Evolutionary conservation across 92 coral and sea anemone species (phyloP), one percentile per base, ranked within the genome.

Genomic region (Heliopora coerulea): DNA sequence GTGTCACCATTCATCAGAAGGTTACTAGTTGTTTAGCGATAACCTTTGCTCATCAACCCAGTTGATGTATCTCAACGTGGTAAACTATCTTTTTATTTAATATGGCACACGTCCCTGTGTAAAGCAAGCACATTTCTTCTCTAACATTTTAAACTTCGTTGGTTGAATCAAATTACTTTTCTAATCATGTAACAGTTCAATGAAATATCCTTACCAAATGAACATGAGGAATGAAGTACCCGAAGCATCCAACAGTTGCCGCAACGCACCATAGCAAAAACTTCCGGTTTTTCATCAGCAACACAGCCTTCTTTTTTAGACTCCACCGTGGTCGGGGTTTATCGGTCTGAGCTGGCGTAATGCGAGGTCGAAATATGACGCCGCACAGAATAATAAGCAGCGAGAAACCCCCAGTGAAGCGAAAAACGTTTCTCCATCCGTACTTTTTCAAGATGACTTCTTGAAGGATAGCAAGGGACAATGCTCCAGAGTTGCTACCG

Each of bases 161-260:
- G n/a, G n/a, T n/a, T n/a, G n/a, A n/a, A n/a, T n/a, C n/a, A n/a
- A n/a, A n/a, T n/a, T n/a, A n/a, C n/a, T n/a, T n/a, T n/a, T n/a
- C n/a, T n/a, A n/a, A n/a, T n/a, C n/a, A n/a, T n/a, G n/a, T n/a
- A n/a, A n/a, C n/a, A n/a, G n/a, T n/a, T n/a, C n/a, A n/a, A n/a
- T n/a, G n/a, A n/a, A n/a, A n/a, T n/a, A n/a, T n/a, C n/a, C 82
- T 44, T 83, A 95, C 99, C 95, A 95, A 49, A 62, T 95, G 90
- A 20, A 90, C 91, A 65, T 87, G 99, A 10, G 99, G 99, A 50
- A 90, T 89, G 29, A 95, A 95, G 79, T 95, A 95, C 3, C 99
- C 99, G 78, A 95, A 90, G 41, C 91, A 81, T 6, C 96, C 96
- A 54, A 84, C 80, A 0, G 99, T 81, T 30, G 91, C 79, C 0